Percentiles rank a stretch among this genome's conserved stretches.
phyloP scores from a whole-genome alignment of 92 coral and sea anemone species.

The Zoanthus gigantus region DNA sequence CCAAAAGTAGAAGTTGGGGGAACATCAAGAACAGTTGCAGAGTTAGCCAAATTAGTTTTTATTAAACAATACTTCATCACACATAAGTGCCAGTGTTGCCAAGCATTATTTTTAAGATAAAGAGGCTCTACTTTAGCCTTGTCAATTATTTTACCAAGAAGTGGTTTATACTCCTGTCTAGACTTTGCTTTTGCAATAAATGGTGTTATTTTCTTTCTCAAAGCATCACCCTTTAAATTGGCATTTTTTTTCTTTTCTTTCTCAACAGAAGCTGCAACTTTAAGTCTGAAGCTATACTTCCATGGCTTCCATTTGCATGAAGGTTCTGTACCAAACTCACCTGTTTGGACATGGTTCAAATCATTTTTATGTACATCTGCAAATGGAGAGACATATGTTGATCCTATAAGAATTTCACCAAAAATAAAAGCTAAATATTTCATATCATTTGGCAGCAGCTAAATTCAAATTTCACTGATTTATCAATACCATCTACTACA shows the following conservation, averaged over 20 bases:
- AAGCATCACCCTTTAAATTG: background rate
- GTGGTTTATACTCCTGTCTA: background rate
- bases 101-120: no score
- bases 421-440: no score
- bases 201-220: background rate
- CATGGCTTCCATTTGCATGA: no score
- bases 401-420: background rate
- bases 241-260: background rate
- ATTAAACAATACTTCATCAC: background rate
- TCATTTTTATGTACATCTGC: background rate
- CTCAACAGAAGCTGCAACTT: conserved; percentile 13
- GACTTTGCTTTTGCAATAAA: background rate
- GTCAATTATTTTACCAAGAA: conserved; percentile 1
- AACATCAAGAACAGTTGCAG: background rate
- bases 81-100: no score
- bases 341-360: background rate
- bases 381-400: background rate
- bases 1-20: background rate
- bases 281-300: no score
- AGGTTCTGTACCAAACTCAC: background rate
- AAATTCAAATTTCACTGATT: no score
- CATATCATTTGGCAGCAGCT: no score
- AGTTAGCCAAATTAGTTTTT: background rate
- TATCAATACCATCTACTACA: no score
- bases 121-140: no score